A percentile compares a stretch with the other conserved stretches of the same genome.
phyloP scores from a whole-genome alignment of 2,888 invertebrate genomes.

The Blomia tropicalis region DNA sequence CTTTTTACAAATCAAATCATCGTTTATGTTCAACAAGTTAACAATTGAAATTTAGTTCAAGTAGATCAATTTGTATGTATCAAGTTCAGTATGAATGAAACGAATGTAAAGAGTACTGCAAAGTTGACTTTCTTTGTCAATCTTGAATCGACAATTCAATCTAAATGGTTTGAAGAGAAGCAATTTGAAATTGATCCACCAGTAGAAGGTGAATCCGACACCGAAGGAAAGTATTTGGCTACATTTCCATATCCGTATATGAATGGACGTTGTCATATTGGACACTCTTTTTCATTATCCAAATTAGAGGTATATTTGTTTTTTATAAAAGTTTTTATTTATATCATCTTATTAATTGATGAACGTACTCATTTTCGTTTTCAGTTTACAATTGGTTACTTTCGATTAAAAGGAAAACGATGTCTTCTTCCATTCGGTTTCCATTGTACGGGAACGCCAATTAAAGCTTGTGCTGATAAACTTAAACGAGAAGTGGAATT shows the following conservation, averaged over 20 bases:
- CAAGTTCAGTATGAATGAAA: background rate
- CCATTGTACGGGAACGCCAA: slow-evolving; percentile 99
- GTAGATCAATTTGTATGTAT: too few species aligned
- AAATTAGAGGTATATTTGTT: slow-evolving; percentile 69
- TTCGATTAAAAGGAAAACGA: slow-evolving; percentile 74
- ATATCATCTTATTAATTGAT: too few species aligned
- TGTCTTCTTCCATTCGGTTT: slow-evolving; percentile 93
- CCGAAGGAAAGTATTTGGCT: slow-evolving; percentile 57
- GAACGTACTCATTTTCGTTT: slow-evolving; percentile 28
- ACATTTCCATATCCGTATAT: slow-evolving; percentile 98
- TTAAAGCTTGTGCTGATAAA: slow-evolving; percentile 97
- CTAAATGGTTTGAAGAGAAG: slow-evolving; percentile 63
- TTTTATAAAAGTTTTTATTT: background rate
- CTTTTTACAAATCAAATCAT: too few species aligned
- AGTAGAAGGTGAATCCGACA: background rate
- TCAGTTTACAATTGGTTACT: slow-evolving; percentile 75
- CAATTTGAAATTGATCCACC: slow-evolving; percentile 65
- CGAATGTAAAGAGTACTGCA: slow-evolving; percentile 19
- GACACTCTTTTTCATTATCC: slow-evolving; percentile 88
- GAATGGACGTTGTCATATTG: slow-evolving; percentile 94
- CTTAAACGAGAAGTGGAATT: slow-evolving; percentile 75
- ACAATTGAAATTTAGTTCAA: too few species aligned
- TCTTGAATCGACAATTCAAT: slow-evolving; percentile 70
- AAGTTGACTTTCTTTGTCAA: slow-evolving; percentile 42
- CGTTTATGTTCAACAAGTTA: too few species aligned